A percentile compares a stretch with the other conserved stretches of the same genome.
These are phyloP conservation scores for Calypte anna DNA, from an alignment of 2,113 vertebrate genomes.

Conservation along the genomic window DNA sequence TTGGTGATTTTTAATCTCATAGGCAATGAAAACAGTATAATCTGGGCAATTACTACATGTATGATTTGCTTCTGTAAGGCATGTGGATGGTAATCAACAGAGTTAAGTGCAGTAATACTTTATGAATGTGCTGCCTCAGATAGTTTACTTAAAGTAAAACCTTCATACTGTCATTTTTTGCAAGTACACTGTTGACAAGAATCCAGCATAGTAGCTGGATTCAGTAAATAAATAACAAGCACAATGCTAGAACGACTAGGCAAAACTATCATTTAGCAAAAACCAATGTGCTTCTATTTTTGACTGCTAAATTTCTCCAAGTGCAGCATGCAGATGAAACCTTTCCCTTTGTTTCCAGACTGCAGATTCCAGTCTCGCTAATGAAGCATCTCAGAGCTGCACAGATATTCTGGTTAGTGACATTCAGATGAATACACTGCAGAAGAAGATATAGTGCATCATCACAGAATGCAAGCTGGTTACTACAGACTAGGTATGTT, in stretches of 20 bases:
- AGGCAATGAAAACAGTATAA: not conserved
- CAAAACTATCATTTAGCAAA: not conserved
- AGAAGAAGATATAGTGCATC: not conserved
- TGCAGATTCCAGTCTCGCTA: slow-evolving; percentile 2
- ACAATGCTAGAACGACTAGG: not conserved
- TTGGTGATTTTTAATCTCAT: not conserved
- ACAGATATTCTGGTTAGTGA: not conserved
- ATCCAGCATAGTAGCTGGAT: not conserved
- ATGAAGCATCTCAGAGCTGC: slow-evolving; percentile 9
- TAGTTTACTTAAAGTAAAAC: slow-evolving; percentile 39
- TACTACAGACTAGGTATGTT: not conserved
- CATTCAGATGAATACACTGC: slow-evolving; percentile 30
- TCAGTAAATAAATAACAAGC: slow-evolving; percentile 42
- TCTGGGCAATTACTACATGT: slow-evolving; percentile 40
- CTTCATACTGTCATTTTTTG: slow-evolving; percentile 23
- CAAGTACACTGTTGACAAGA: slow-evolving; percentile 15
- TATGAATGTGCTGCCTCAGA: slow-evolving; percentile 53
- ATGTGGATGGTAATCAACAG: slow-evolving; percentile 58
- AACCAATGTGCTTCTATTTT: not conserved
- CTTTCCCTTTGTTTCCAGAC: slow-evolving; percentile 40
- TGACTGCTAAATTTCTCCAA: not conserved
- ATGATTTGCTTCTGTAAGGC: slow-evolving; percentile 69
- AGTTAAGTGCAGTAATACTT: slow-evolving; percentile 51
- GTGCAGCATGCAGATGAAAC: slow-evolving; percentile 19
- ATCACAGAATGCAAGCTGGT: not conserved